Base-by-base conservation (phyloP, 2,888 invertebrate genomes). In the Chrysodeixis includens region DNA sequence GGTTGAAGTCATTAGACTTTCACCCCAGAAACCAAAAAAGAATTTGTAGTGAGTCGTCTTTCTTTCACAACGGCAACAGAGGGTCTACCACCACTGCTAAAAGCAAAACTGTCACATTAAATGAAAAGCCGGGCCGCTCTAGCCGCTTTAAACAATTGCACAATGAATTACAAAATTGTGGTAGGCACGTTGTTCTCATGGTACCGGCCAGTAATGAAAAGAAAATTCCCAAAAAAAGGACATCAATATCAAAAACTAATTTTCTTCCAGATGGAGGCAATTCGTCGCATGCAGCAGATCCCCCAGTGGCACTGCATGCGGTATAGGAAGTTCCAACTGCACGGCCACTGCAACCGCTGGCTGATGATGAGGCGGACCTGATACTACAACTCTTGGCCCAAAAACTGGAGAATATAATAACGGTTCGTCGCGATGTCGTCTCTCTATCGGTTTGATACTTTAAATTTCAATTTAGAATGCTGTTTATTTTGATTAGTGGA, bases 301-400 rank as follows among this genome's bases (percentile, higher is more conserved):
- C 98, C 98, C 0, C 98, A 98, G 87, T 98, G 97, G 97, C 98
- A 98, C 88, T 98, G 98, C 89, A 95, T 98, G 91, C 95, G 98
- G 76, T 98, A 98, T 92, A 96, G 98, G 70, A 97, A 97, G 83
- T 97, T 97, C 84, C 97, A 97, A 81, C 93, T 97, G 76, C 97
- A 97, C 82, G 96, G 97, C 57, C 96, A 97, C 80, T 98, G 98
- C 95, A 96, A 97, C 82, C 97, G 97, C 83, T 97, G 97, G 94
- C 96, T 97, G 78, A 93, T 95, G 30, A 95, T 95, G 81, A 90
- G 96, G 64, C 92, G 96, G 69, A 93, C 95, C 84, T 96, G 95
- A 96, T 92, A 88, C 59, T 66, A 73, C 35, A 71, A 51, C 20
- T 65, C 62, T 18, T 64, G 63, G 35, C 64, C 63, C 7, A 56